Conservation (phyloP, 2,113 vertebrate species). For the Gracilinanus agilis region DNA sequence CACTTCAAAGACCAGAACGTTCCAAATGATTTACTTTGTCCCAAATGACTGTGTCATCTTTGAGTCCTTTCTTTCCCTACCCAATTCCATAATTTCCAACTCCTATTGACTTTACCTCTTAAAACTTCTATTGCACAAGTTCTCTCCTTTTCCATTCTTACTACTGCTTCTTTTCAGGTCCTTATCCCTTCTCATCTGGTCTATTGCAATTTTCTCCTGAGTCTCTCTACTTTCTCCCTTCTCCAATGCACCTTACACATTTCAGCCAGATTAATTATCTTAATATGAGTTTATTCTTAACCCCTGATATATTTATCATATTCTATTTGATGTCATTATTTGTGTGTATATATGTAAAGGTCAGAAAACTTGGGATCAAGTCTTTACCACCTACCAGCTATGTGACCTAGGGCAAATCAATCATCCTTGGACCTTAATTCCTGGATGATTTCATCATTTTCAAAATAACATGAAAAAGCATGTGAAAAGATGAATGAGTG, state of each 20-base stretch:
- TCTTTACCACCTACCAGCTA: neutral
- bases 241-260: neutral
- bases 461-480: neutral
- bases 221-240: neutral
- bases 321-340: neutral
- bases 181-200: neutral
- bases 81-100: neutral
- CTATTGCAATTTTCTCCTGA: neutral
- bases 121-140: neutral
- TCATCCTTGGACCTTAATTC: neutral
- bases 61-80: neutral
- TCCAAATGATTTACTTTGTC: neutral
- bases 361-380: neutral
- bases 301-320: neutral
- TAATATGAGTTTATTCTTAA: neutral
- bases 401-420: neutral
- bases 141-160: neutral
- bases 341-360: neutral
- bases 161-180: neutral
- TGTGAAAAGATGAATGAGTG: neutral
- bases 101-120: neutral
- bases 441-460: constrained; percentile 4
- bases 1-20: neutral
- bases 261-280: neutral
- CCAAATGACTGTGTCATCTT: neutral